phyloP scores from a whole-genome alignment of 2,113 vertebrate species.

The Saccopteryx bilineata region DNA sequence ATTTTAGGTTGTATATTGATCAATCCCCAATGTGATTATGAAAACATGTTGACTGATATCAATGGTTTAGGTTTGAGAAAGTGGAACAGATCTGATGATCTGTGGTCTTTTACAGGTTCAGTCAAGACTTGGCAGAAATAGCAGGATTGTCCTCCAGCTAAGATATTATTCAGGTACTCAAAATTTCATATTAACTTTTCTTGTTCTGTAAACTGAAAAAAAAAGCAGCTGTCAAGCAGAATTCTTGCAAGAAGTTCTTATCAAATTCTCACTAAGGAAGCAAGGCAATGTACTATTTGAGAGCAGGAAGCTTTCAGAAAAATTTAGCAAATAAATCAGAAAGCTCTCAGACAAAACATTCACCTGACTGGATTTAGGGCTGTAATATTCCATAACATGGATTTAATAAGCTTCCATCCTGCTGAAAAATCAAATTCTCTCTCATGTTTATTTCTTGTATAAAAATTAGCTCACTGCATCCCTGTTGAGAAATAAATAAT shows the following conservation, averaged over 20 bases:
- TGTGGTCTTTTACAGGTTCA: background rate
- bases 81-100: background rate
- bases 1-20: background rate
- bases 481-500: conserved; percentile 39
- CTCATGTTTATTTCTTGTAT: background rate
- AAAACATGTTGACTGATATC: background rate
- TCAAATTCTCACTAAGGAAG: background rate
- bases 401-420: background rate
- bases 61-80: background rate
- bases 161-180: background rate
- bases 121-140: conserved; percentile 17
- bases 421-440: background rate
- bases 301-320: background rate
- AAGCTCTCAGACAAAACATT: background rate
- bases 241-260: conserved; percentile 29
- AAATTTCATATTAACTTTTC: conserved; percentile 15
- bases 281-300: background rate
- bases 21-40: background rate
- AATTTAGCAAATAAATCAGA: conserved; percentile 35
- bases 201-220: background rate
- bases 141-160: conserved; percentile 3
- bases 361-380: background rate
- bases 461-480: background rate
- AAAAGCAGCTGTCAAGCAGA: background rate
- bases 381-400: background rate